phyloP scores from a whole-genome alignment of 2,797 vertebrate species.

The Mormyrops attenuatus region DNA sequence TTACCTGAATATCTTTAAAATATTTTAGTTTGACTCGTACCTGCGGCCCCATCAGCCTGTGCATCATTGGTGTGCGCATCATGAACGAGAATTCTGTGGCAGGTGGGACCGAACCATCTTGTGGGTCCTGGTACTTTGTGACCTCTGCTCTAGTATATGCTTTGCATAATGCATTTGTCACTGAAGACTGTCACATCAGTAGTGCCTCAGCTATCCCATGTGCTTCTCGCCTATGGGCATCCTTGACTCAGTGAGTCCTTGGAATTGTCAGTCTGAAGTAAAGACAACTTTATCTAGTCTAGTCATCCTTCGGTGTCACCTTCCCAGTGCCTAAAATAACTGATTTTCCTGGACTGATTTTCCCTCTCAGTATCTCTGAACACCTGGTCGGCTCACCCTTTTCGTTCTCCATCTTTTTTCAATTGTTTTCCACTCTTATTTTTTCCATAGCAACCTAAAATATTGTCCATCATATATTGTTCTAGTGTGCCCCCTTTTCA shows the following conservation, averaged over 20 bases:
- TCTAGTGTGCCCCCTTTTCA: background rate
- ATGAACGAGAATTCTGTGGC: background rate
- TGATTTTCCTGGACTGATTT: background rate
- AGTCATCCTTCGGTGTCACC: background rate
- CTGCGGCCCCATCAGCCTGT: background rate
- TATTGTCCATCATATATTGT: background rate
- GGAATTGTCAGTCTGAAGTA: background rate
- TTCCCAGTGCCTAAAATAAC: slow-evolving; percentile 2
- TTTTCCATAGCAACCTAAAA: background rate
- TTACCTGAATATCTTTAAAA: background rate
- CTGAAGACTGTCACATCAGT: background rate
- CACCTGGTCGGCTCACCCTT: background rate
- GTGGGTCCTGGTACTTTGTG: background rate
- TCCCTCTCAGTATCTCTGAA: background rate
- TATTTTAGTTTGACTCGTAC: background rate
- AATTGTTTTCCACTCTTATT: background rate
- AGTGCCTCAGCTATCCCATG: background rate
- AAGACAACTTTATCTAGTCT: background rate
- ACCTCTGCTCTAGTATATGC: background rate
- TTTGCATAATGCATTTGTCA: background rate
- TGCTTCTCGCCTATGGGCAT: background rate
- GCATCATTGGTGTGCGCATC: background rate
- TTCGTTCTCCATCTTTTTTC: background rate
- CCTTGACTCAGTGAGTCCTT: background rate
- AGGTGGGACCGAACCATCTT: background rate